A percentile compares a stretch with the other conserved stretches of the same genome.
Conservation (phyloP, 2,113 vertebrate species). For the Gallinago jamesoni region DNA sequence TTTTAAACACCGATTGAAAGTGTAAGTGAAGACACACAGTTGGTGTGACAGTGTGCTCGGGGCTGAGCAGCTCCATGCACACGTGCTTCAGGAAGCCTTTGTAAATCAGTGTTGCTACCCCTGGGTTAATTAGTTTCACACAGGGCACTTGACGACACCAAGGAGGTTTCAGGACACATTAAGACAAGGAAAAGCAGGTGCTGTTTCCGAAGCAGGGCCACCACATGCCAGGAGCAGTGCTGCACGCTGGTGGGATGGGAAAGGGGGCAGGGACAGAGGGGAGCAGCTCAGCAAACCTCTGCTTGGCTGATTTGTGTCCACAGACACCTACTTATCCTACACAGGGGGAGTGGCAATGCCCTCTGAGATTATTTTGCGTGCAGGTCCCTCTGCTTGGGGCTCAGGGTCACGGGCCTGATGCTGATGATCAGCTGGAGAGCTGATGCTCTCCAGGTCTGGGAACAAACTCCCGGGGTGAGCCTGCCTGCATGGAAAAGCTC, state of each 20-base stretch:
- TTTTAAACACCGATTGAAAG: not conserved
- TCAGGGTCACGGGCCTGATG: not conserved
- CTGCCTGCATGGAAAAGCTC: not conserved
- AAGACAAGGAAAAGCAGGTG: not conserved
- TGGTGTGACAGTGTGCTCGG: not conserved
- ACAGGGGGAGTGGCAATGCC: accelerated
- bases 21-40: not conserved
- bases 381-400: not conserved
- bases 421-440: not conserved
- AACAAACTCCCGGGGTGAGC: not conserved
- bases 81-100: not conserved
- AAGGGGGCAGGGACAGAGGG: not conserved
- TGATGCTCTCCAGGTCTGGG: not conserved
- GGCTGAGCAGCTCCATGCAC: not conserved
- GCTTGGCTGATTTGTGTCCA: not conserved
- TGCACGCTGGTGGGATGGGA: not conserved
- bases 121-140: not conserved
- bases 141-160: accelerated
- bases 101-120: not conserved
- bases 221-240: not conserved
- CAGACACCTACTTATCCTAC: accelerated
- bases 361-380: not conserved
- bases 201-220: not conserved
- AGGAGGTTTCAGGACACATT: not conserved
- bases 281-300: not conserved